These are phyloP conservation scores for Halocynthia aurantium DNA, from an alignment of 23 tunicate species.

Conservation along the genomic window DNA sequence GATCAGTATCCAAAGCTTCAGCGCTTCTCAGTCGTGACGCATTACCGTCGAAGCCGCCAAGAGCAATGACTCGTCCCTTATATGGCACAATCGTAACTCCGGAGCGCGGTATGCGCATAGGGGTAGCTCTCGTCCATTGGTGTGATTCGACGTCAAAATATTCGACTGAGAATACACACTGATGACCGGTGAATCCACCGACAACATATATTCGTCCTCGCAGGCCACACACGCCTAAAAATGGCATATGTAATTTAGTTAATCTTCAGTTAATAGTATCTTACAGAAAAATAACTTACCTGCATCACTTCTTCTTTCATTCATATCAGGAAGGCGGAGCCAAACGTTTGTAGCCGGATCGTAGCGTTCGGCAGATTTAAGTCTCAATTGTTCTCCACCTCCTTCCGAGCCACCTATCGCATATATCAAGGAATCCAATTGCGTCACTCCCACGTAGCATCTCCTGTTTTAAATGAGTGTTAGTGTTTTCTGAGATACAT, in stretches of 20 bases:
- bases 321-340: slow-evolving; percentile 75
- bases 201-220: slow-evolving; percentile 56
- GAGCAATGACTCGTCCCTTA: slow-evolving; percentile 41
- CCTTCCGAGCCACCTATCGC: slow-evolving; percentile 85
- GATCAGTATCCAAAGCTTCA: slow-evolving; percentile 21
- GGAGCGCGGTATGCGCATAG: slow-evolving; percentile 74
- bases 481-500: not conserved
- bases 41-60: slow-evolving; percentile 85
- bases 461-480: slow-evolving; percentile 27
- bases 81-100: slow-evolving; percentile 77
- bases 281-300: slow-evolving; percentile 27
- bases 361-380: slow-evolving; percentile 72
- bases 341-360: slow-evolving; percentile 55
- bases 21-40: slow-evolving; percentile 13
- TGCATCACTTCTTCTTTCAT: slow-evolving; percentile 83
- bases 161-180: slow-evolving; percentile 72
- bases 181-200: slow-evolving; percentile 84
- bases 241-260: too few species aligned
- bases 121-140: slow-evolving; percentile 57
- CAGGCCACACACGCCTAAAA: slow-evolving; percentile 59
- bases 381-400: slow-evolving; percentile 25
- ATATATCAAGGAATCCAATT: slow-evolving; percentile 35
- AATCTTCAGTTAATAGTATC: too few species aligned
- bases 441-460: slow-evolving; percentile 74
- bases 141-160: slow-evolving; percentile 37